Base-by-base conservation (phyloP, 2,113 vertebrate genomes). In the Hiodon alosoides region DNA sequence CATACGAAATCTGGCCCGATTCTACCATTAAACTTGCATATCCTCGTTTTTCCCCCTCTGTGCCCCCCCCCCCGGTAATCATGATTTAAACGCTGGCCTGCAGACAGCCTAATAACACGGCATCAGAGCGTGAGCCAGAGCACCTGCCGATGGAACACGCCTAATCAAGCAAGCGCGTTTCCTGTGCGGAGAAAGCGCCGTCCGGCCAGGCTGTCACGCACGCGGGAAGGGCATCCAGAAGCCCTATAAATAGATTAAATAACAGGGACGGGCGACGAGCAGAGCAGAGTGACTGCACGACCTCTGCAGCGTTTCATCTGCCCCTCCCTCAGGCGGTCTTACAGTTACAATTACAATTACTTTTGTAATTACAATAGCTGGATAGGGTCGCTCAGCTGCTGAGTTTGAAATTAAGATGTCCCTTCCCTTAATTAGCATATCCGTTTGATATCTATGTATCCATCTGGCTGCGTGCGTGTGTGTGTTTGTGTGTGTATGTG, bases 61-160 rank as follows among this genome's bases (percentile, higher is more conserved):
- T 61, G 10, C 59, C 59, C n/a, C 48, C 5, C 16, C 13, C 54
- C 67, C 53, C 55, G 46, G 69, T 71, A 71, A 71, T 71, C 50
- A 71, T 17, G 11, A 58, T n/a, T 31, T 71, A 71, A 46, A 31
- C 48, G 54, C 11, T 11, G 54, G 69, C 48, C 55, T 54, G 68
- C 9, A 67, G 73, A 67, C 73, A 74, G 53, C 31, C 13, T 74
- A 67, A 74, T 74, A 58, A 74, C 46, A 58, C 65, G 9, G 52
- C 14, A 55, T 67, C 52, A 52, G 50, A 8, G 16, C 31, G 52
- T 67, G 5, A 66, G 13, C 13, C 53, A 7, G 53, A 14, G 10
- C 13, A 8, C 62, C 31, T 8, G 4, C 17, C 31, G 64, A 5
- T 51, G 52, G 46, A 66, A 67, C 58, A 59, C 54, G 31, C 67